These are phyloP conservation scores for Phyllotis vaccarum DNA, from an alignment of 2,797 vertebrate species.

Conservation along the genomic window DNA sequence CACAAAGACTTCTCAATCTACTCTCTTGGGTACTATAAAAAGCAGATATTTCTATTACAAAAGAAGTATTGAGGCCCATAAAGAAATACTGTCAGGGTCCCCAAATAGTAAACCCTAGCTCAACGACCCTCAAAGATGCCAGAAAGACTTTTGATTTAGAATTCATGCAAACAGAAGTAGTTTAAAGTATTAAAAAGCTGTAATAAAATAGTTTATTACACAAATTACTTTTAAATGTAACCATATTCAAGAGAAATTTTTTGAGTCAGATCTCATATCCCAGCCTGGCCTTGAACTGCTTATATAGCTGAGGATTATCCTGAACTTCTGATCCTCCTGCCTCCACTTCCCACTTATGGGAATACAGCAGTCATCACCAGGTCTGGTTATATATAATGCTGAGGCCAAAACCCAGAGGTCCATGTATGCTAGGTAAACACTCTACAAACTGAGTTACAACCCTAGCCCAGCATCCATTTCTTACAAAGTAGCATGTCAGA, in stretches of 20 bases:
- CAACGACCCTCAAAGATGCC: slow-evolving; percentile 9
- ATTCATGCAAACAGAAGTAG: slow-evolving; percentile 43
- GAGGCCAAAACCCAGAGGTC: not conserved
- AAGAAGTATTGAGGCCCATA: slow-evolving; percentile 24
- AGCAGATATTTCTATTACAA: slow-evolving; percentile 42
- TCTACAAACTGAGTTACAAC: not conserved
- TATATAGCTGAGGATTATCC: not conserved
- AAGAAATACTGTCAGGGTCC: not conserved
- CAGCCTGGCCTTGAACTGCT: not conserved
- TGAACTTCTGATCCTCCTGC: not conserved
- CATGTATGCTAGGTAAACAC: not conserved
- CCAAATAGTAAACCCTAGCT: slow-evolving; percentile 13
- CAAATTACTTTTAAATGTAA: slow-evolving; percentile 10
- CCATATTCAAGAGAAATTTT: not conserved
- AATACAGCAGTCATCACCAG: not conserved
- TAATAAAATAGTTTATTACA: not conserved
- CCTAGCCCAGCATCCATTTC: not conserved
- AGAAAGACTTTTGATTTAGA: slow-evolving; percentile 38
- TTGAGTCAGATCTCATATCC: not conserved
- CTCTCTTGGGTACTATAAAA: slow-evolving; percentile 45
- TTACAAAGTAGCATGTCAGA: not conserved
- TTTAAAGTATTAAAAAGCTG: slow-evolving; percentile 56
- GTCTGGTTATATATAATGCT: not conserved
- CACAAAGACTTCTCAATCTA: slow-evolving; percentile 51
- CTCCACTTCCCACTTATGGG: not conserved